Evolutionary conservation across 2,797 vertebrate genomes (phyloP), one percentile per base, ranked within the genome.

Genomic region (Enteromius treurensis): DNA sequence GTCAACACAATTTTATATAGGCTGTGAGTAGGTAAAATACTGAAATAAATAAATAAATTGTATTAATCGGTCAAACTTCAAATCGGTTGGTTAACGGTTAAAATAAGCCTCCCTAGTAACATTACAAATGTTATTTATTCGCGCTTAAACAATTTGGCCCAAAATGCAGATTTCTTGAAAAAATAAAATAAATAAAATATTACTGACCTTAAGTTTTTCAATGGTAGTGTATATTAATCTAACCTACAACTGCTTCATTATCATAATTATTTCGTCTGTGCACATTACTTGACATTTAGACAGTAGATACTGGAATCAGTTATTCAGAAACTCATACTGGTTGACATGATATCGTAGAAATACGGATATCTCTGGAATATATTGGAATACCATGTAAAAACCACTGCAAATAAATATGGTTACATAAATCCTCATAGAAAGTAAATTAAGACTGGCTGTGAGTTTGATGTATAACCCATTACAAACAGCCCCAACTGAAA

Each of bases 401-500:
- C 4, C 42, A 47, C 23, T 17, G 23, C 14, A 74, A 19, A 37
- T 55, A 5, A 34, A 34, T 34, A 75, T 37, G 21, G 19, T 37
- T 37, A 55, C n/a, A 75, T n/a, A 37, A 55, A 75, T 75, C 29
- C 11, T n/a, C 49, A 53, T n/a, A 14, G 0, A 55, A 14, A 26
- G 17, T 55, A 37, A n/a, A 64, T 32, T 8, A 34, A 55, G 49
- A 49, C 26, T 21, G 55, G 14, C 29, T 64, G 3, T 64, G 62
- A 73, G 42, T 32, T 70, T 17, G 47, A 70, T 45, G 17, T 69
- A 47, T 17, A 62, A 81, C 53, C 68, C 40, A 62, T 62, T 49
- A 49, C 26, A 62, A 47, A 73, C 29, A 58, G 65, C 53, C 67
- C 42, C 58, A 58, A 69, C 14, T 34, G 5, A 80, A 80, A 73